Evolutionary conservation across 1,140 invertebrate species (phyloP), one percentile per base, ranked within the genome.

Genomic region (Hylyphantes graminicola): DNA sequence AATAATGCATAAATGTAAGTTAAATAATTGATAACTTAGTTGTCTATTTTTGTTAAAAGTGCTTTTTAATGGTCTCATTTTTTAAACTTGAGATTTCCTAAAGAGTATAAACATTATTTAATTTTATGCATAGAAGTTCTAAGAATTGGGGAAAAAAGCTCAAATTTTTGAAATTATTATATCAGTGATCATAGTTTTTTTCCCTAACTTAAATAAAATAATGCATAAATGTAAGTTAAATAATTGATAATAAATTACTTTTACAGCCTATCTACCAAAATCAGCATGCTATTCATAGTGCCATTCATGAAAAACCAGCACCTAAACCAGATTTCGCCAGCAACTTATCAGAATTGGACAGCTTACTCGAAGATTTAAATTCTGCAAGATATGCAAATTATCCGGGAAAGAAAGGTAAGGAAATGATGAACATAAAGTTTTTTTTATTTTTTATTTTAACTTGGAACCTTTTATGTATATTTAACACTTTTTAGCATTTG

Each of bases 291-390:
- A 91, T 91, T 55, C 90, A 92, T 68, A 92, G 92, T 87, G 91
- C 90, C 61, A 89, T 89, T 9, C 89, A 89, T 65, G 92, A 90
- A 87, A 90, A 87, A 61, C 89, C 88, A 57, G 61, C 85, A 82
- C 85, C 85, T n/a, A 91, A 91, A 48, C 89, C 90, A 2, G 91
- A 91, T 2, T 91, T 94, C 48, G 94, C 93, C 87, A 94, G 93
- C 63, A 97, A 97, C 90, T 91, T 97, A 35, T 96, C 95, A 0
- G 96, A 98, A 90, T 89, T 98, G 87, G 96, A 98, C 90, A 95
- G 94, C 48, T 91, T 98, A 67, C 91, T 98, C 77, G 94, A 97
- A 88, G 96, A 98, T 90, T 91, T 98, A 85, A 97, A 96, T 90
- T 90, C 94, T 87, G 94, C 94, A 0, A 92, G 94, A 76, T 96